A percentile compares a stretch with the other conserved stretches of the same genome.
Conservation (phyloP, 2,113 vertebrate species). For the Puntigrus tetrazona region DNA sequence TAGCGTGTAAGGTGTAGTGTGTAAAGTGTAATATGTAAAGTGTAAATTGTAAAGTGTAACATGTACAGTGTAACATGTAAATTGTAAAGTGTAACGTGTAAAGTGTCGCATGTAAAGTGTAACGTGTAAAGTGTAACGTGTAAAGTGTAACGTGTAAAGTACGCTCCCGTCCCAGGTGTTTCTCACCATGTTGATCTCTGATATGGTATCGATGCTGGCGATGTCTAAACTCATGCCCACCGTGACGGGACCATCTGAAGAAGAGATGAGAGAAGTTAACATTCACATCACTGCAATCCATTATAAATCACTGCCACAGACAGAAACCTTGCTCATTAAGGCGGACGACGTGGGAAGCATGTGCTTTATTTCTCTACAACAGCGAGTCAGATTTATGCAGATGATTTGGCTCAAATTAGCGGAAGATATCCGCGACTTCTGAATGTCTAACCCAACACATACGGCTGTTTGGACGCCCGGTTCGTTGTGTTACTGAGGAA, state of each 20-base stretch:
- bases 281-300: neutral
- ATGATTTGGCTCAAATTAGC: neutral
- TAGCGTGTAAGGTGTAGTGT: too few relatives aligned
- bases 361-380: neutral
- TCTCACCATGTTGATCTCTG: conserved; percentile 92
- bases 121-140: too few relatives aligned
- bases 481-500: too few relatives aligned
- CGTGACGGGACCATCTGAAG: conserved; percentile 84
- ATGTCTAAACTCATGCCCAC: conserved; percentile 92
- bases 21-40: too few relatives aligned
- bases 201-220: conserved; percentile 91
- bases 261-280: neutral
- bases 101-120: too few relatives aligned
- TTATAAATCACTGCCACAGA: neutral
- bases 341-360: neutral
- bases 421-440: neutral
- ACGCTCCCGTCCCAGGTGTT: neutral
- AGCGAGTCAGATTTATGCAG: neutral
- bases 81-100: too few relatives aligned
- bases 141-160: too few relatives aligned
- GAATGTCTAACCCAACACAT: neutral
- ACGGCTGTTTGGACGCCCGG: neutral
- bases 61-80: too few relatives aligned
- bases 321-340: neutral
- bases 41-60: too few relatives aligned